Conservation (phyloP, 2,888 invertebrate species). For the Lasioglossum calceatum region DNA sequence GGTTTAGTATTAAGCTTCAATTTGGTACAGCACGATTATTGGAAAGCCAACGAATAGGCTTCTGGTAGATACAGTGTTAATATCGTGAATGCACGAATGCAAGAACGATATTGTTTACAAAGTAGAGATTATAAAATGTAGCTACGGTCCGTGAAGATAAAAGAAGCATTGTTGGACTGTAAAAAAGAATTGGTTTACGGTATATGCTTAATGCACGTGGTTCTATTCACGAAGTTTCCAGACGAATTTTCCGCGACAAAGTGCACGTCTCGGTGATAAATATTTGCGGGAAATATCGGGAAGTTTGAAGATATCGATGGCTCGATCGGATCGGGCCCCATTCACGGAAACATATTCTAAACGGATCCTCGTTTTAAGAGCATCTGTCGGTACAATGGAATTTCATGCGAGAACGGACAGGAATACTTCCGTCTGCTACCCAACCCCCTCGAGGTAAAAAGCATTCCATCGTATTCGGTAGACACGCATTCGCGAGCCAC, state of each 20-base stretch:
- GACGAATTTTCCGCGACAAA: background rate
- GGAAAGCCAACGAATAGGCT: no score
- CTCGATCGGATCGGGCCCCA: constrained; percentile 34
- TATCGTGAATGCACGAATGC: background rate
- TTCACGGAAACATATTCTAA: constrained; percentile 45
- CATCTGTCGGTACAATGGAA: constrained; percentile 59
- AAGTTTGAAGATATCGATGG: constrained; percentile 16
- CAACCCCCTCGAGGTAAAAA: constrained; percentile 27
- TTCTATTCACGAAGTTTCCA: background rate
- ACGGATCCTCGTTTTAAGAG: constrained; percentile 57
- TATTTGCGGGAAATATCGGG: constrained; percentile 30
- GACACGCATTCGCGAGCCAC: constrained; percentile 24
- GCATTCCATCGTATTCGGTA: constrained; percentile 1
- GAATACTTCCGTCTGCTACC: constrained; percentile 45
- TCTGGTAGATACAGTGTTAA: background rate
- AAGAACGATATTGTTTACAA: background rate
- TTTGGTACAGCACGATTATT: no score
- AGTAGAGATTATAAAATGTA: background rate
- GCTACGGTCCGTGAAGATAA: background rate
- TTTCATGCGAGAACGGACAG: constrained; percentile 55
- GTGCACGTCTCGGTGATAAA: constrained; percentile 20
- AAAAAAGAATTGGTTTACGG: background rate
- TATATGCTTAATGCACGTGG: background rate
- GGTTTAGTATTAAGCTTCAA: no score
- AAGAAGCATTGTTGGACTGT: background rate